A percentile compares a stretch with the other conserved stretches of the same genome.
These are phyloP conservation scores for Pseudolaguvia tuberculata DNA, from an alignment of 2,113 vertebrate genomes.

Conservation along the genomic window DNA sequence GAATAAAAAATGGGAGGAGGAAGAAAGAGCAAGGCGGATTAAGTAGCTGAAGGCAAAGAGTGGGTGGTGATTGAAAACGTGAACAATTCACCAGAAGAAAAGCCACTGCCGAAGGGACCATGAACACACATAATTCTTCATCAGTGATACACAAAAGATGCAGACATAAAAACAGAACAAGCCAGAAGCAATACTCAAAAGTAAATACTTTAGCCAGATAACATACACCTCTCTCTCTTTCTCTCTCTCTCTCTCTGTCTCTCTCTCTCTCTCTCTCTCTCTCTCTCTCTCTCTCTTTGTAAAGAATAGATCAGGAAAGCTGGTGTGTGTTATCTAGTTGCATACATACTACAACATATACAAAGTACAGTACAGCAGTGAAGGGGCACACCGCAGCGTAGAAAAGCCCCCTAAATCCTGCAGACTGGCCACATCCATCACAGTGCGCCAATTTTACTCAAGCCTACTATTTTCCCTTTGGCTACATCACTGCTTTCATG, in stretches of 20 bases:
- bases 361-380: background rate
- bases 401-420: background rate
- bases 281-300: no score
- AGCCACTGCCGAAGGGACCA: constrained; percentile 6
- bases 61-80: constrained; percentile 39
- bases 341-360: background rate
- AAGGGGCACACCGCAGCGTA: background rate
- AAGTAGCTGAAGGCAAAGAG: constrained; percentile 38
- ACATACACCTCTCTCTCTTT: background rate
- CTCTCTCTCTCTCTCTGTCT: no score
- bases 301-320: no score
- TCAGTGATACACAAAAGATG: constrained; percentile 5
- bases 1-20: constrained; percentile 8
- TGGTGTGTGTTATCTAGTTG: no score
- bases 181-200: constrained; percentile 8
- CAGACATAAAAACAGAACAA: background rate
- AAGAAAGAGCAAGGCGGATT: constrained; percentile 28
- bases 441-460: background rate
- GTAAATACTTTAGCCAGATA: background rate
- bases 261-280: background rate
- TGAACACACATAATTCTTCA: constrained; percentile 23
- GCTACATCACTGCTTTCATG: constrained; percentile 4
- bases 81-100: constrained; percentile 44
- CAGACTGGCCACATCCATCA: constrained; percentile 8
- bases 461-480: background rate